These are phyloP conservation scores for Iguana delicatissima DNA, from an alignment of 2,797 vertebrate species.

Conservation along the genomic window DNA sequence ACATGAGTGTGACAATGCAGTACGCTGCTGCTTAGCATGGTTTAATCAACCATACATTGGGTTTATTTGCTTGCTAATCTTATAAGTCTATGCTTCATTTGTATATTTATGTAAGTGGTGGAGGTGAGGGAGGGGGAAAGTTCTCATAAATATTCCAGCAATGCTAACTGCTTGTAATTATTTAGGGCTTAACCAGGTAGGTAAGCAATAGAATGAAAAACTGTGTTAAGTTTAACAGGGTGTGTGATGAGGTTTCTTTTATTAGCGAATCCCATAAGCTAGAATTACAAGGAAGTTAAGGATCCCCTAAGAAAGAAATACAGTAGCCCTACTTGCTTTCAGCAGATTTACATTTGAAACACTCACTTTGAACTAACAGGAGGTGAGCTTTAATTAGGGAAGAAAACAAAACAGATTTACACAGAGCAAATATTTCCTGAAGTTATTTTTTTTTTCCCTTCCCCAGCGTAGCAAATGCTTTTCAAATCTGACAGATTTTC, in stretches of 20 bases:
- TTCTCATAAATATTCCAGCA: constrained; percentile 67
- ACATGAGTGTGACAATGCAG: constrained; percentile 47
- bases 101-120: constrained; percentile 38
- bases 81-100: constrained; percentile 63
- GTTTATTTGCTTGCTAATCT: constrained; percentile 72
- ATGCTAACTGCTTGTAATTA: constrained; percentile 63
- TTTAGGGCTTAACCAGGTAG: constrained; percentile 56
- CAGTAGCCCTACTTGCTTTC: constrained; percentile 58
- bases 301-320: constrained; percentile 48
- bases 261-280: background rate
- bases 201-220: constrained; percentile 54
- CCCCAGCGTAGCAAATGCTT: background rate
- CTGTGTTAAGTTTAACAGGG: constrained; percentile 13
- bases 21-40: constrained; percentile 53
- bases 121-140: constrained; percentile 17
- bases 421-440: constrained; percentile 43
- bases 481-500: background rate
- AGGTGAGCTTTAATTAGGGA: constrained; percentile 58
- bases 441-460: background rate
- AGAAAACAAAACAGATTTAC: constrained; percentile 56
- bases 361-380: constrained; percentile 61
- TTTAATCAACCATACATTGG: constrained; percentile 71
- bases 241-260: background rate
- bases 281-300: constrained; percentile 58
- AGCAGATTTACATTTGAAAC: constrained; percentile 16